Evolutionary conservation across 2,888 invertebrate genomes (phyloP), one percentile per base, ranked within the genome.

Genomic region (Cataglyphis rosenhaueri): DNA sequence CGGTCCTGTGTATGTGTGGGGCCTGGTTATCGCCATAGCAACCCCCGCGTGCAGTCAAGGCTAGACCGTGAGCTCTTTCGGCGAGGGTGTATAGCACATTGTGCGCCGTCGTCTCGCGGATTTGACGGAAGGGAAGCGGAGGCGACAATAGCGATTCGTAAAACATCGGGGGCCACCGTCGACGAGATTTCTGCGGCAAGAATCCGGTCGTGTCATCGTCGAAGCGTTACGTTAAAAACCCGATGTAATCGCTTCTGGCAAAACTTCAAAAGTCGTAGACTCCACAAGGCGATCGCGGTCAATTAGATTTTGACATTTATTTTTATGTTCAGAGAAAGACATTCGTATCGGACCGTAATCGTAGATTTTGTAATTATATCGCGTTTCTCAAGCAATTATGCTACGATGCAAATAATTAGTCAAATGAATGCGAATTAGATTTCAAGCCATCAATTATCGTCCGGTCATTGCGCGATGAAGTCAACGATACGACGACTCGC

Each of bases 21-120:
- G 82, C 82, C 78, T 86, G 88, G 87, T 90, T 88, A 93, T 93
- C 86, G 90, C 92, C 93, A 93, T 93, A 92, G 93, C 93, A 93
- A 93, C 93, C 92, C 92, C 89, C 89, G 83, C 91, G 88, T 91
- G 89, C 92, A 93, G 93, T 93, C 93, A 93, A 94, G 93, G 94
- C 94, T 94, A 93, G 92, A 93, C 92, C 90, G 91, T 84, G 81
- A 91, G 90, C 89, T 89, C 90, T 89, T 86, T 88, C 87, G 82
- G 88, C 87, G 89, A 86, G 88, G 88, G 86, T 87, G 44, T 78
- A 86, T 82, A 84, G 83, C 79, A 87, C 85, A 85, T 84, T 85
- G 84, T 84, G 79, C 82, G 82, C 84, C 84, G 73, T 74, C 81
- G 84, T 89, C 88, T 87, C 84, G 74, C 38, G 76, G 66, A 64